Evolutionary conservation across 2,888 invertebrate genomes (phyloP).

Genomic region (Agrenia bidenticulata): DNA sequence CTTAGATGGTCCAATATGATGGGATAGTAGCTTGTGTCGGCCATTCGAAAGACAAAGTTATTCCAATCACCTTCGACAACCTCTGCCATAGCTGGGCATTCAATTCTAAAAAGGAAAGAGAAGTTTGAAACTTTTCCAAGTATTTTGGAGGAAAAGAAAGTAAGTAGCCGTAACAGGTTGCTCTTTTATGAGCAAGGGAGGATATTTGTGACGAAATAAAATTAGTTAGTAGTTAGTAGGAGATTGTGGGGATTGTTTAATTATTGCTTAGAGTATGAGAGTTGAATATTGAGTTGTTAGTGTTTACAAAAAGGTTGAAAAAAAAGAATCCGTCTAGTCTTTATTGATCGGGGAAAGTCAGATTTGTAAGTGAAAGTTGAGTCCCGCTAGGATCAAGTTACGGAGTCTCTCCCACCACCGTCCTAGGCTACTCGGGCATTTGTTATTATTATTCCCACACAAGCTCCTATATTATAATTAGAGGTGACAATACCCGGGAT

Average conservation of each 20-base stretch:
- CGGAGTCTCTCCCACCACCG: not conserved
- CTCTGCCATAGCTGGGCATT: constrained; percentile 35
- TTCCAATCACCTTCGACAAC: constrained; percentile 47
- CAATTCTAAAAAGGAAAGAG: no score
- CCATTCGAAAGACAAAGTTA: constrained; percentile 41
- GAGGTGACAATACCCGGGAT: no score
- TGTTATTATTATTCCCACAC: no score
- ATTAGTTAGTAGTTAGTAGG: not conserved
- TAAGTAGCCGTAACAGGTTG: no score
- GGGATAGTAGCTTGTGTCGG: constrained; percentile 31
- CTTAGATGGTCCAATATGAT: constrained; percentile 37
- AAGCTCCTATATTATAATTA: no score
- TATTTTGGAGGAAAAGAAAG: no score
- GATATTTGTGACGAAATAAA: not conserved
- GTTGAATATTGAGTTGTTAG: no score
- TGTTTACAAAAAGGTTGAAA: no score
- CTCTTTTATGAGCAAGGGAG: no score
- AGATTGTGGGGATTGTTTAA: not conserved
- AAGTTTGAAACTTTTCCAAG: no score
- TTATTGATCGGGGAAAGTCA: constrained; percentile 9
- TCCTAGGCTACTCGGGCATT: not conserved
- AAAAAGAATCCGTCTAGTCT: not conserved
- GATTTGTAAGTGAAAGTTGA: not conserved
- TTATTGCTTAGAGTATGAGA: not conserved
- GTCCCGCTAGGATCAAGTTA: not conserved